These are phyloP conservation scores for Pheosia gnoma DNA, from an alignment of 2,888 invertebrate genomes.

Conservation along the genomic window DNA sequence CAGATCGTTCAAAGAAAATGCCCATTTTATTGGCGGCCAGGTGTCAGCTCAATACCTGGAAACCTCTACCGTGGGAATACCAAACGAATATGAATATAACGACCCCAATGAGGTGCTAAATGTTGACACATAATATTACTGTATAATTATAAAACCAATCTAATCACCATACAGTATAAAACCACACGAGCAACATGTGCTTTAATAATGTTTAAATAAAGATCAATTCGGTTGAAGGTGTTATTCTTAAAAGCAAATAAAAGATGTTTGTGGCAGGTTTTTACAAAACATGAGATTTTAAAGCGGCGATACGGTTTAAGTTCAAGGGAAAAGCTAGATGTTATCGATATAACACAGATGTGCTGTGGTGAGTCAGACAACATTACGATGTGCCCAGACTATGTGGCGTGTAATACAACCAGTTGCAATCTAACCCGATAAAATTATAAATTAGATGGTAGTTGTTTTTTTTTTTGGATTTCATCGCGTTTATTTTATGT, in stretches of 20 bases:
- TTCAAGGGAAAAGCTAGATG: conserved; percentile 44
- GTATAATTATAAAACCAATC: conserved; percentile 21
- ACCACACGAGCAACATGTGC: conserved; percentile 5
- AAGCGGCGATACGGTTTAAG: conserved; percentile 34
- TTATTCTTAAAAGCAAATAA: conserved; percentile 13
- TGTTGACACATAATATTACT: conserved; percentile 45
- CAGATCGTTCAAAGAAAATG: background rate
- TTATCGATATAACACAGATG: conserved; percentile 38
- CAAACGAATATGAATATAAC: conserved; percentile 45
- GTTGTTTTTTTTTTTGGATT: too few relatives aligned
- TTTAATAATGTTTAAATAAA: conserved; percentile 11
- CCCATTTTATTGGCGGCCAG: conserved; percentile 18
- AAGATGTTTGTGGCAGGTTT: conserved; percentile 30
- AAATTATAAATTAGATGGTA: too few relatives aligned
- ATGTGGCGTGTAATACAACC: conserved; percentile 14
- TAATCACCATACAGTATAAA: conserved; percentile 2
- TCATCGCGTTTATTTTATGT: too few relatives aligned
- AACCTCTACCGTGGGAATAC: conserved; percentile 42
- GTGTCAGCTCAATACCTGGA: conserved; percentile 34
- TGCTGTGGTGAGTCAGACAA: conserved; percentile 34
- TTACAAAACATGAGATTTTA: conserved; percentile 42
- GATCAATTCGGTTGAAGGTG: background rate
- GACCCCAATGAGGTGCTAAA: conserved; percentile 48
- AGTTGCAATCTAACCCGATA: too few relatives aligned
- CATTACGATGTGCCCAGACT: conserved; percentile 19